phyloP scores from a whole-genome alignment of 1,140 invertebrate species.

The Atta texana region DNA sequence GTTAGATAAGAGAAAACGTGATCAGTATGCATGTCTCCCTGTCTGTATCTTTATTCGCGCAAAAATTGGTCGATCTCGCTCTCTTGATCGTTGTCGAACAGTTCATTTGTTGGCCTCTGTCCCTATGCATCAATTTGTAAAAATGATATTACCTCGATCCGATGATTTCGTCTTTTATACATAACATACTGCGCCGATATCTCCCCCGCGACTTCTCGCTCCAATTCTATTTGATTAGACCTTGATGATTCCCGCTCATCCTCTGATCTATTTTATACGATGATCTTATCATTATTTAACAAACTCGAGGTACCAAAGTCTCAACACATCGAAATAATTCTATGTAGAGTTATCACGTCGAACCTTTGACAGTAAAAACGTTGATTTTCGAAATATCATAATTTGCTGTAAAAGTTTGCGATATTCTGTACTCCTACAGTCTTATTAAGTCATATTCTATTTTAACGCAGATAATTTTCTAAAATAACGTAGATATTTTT shows the following conservation, averaged over 20 bases:
- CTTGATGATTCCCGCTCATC: conserved; percentile 40
- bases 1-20: conserved; percentile 76
- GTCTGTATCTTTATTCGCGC: conserved; percentile 28
- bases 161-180: conserved; percentile 16
- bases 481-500: not conserved
- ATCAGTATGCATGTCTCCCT: conserved; percentile 40
- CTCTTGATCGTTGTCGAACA: conserved; percentile 55
- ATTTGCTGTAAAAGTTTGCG: not conserved
- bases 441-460: not conserved
- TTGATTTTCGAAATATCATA: conserved; percentile 15
- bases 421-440: not conserved
- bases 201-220: conserved; percentile 24
- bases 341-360: not conserved
- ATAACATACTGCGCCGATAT: conserved; percentile 52
- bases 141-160: conserved; percentile 23
- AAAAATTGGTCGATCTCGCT: conserved; percentile 61
- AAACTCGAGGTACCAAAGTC: conserved; percentile 11
- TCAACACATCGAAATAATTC: conserved; percentile 10
- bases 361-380: conserved; percentile 10
- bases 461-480: not conserved
- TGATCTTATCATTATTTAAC: conserved; percentile 57
- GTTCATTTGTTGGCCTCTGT: conserved; percentile 36
- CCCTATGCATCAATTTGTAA: conserved; percentile 42
- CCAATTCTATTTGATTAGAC: conserved; percentile 58
- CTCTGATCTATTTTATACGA: conserved; percentile 52